These are phyloP conservation scores for Cynopterus brachyotis DNA, from an alignment of 2,113 vertebrate genomes.

Conservation along the genomic window DNA sequence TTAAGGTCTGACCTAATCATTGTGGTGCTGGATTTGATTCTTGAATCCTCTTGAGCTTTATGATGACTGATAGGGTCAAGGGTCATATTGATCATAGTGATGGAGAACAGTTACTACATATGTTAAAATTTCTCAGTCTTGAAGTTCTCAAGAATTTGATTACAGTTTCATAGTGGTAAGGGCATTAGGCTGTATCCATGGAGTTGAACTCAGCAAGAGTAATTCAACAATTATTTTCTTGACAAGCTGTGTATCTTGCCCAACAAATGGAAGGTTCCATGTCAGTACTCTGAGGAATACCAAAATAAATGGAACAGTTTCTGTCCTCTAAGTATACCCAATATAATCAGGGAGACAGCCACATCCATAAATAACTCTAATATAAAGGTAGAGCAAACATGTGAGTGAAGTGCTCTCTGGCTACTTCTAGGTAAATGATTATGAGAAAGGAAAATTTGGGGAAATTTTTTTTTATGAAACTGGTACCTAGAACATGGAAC, in stretches of 20 bases:
- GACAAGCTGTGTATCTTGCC: neutral
- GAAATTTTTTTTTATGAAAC: neutral
- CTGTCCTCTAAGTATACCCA: neutral
- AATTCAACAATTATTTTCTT: neutral
- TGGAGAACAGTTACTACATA: neutral
- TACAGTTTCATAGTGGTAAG: neutral
- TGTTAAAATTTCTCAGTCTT: neutral
- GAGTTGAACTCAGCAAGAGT: neutral
- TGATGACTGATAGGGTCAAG: neutral
- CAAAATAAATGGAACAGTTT: neutral
- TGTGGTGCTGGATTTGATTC: neutral
- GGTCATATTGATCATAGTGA: neutral
- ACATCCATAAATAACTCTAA: neutral
- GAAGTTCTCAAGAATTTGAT: neutral
- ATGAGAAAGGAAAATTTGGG: neutral
- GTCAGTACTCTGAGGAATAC: neutral
- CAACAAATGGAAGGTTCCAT: neutral
- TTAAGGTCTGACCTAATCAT: neutral
- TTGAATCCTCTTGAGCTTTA: neutral
- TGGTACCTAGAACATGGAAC: neutral
- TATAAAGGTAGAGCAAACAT: neutral
- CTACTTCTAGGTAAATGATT: neutral
- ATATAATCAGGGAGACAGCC: neutral
- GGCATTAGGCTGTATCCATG: neutral
- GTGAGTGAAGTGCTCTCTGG: neutral